Base-by-base conservation (phyloP, 92 coral and sea anemone species). In the Epizoanthus stellaris region DNA sequence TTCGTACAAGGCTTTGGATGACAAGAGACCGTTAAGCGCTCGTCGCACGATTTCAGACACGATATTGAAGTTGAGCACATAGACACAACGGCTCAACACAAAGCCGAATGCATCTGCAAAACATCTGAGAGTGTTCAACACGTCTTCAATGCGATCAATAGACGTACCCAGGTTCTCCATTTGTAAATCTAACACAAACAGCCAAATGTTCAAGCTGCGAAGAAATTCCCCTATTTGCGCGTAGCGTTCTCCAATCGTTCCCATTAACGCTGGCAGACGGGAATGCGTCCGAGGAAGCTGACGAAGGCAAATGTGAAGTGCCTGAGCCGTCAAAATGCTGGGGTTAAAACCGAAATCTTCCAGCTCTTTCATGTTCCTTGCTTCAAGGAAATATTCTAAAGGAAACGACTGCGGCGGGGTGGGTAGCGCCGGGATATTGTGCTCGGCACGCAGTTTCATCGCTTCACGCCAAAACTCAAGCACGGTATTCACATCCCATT, bases 211-310 rank as follows among this genome's bases (percentile, higher is more conserved):
- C 16, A 93, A 72, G 67, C 95, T 93, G 84, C 95, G 95, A 59
- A 89, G 87, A 85, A 93, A 93, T 87, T 93, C 95, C 47, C 95
- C 95, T 20, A 93, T 93, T 62, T 93, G 95, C 36, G 95, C 95
- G 74, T 91, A 93, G 30, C 95, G 86, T 58, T 93, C 95, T 16
- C 95, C 95, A 5, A 93, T 92, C 30, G 95, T 93, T n/a, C 95
- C 95, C 61, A 93, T 81, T 30, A 93, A 83, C 43, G 95, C 88
- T 52, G 95, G 95, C 10, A 93, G 92, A 52, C 95, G 95, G 8
- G 95, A 91, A 76, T 93, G 94, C 15, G 81, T 80, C 70, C 88
- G 85, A 10, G 91, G 94, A 39, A 93, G 85, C 16, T 86, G 91
- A 5, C 90, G 92, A 36, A 87, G 89, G 79, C 95, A 93, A 49